Base-by-base conservation (phyloP, 1,140 invertebrate species). In the Cotesia chilonis region DNA sequence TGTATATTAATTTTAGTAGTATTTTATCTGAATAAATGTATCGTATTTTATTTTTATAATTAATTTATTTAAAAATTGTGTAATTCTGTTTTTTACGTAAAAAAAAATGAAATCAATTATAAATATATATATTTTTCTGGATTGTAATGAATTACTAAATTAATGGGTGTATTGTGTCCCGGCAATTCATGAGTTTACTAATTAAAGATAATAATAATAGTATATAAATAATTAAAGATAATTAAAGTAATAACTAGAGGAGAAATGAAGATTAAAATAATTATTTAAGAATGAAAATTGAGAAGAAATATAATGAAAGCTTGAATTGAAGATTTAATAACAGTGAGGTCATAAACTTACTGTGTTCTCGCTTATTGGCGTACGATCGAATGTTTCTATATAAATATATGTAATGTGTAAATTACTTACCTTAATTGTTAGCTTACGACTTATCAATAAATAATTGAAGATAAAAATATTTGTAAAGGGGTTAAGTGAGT, bases 301-400 rank as follows among this genome's bases (percentile, higher is more conserved):
- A 28, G 28, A 28, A 28, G 3, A 28, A 28, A 28, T 28, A 28
- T 2, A 28, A 28, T 28, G 2, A 38, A 41, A 51, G 28, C 41
- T 65, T 10, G 0, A 38, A 67, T 38, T 9, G 59, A 72, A 61
- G 41, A 68, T 20, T 5, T 55, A 69, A 68, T 14, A 37, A 68
- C 38, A 72, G 68, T 1, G 52, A 47, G 41, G 37, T 57, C 41
- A 67, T 47, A 77, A 71, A 67, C 75, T 78, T 73, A 77, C 75
- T 72, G 75, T 68, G 73, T 78, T 79, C 77, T 70, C 76, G 79
- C 75, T 20, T 76, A 76, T 82, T 82, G 68, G 71, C 70, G 76
- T 77, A 78, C 78, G 77, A 82, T 72, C 78, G 80, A 81, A 80
- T 81, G 81, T 82, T 82, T 81, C 78, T 78, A 75, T 68, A 47